Evolutionary conservation across 2,888 invertebrate species (phyloP).

Genomic region (Cerceris rybyensis): DNA sequence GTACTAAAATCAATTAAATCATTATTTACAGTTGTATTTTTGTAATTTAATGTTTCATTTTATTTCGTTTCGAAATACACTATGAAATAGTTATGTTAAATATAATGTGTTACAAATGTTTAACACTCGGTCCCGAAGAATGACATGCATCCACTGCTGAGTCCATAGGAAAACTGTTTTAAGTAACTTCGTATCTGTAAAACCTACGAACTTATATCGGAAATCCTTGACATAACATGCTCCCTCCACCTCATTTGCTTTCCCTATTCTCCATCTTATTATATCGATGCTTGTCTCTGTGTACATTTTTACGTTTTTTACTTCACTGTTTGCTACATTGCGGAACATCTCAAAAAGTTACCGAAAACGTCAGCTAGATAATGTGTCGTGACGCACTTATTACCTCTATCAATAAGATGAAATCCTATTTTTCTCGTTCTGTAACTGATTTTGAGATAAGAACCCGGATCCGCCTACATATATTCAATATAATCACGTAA

Average conservation of each 20-base stretch:
- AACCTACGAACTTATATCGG: conserved; percentile 61
- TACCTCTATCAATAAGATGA: neutral
- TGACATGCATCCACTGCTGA: conserved; percentile 14
- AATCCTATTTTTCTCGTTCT: conserved; percentile 1
- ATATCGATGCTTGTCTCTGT: conserved; percentile 13
- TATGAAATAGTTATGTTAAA: neutral
- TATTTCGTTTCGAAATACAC: neutral
- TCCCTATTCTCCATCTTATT: conserved; percentile 28
- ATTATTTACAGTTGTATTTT: neutral
- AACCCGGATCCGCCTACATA: neutral
- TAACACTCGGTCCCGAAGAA: neutral
- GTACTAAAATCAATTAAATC: neutral
- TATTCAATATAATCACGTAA: neutral
- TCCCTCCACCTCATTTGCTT: conserved; percentile 56
- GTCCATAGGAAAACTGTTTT: conserved; percentile 59
- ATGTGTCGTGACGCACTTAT: neutral
- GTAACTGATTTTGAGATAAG: neutral
- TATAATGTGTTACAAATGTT: neutral
- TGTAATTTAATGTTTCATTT: neutral
- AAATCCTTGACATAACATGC: conserved; percentile 64
- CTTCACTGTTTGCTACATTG: conserved; percentile 19
- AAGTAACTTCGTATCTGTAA: conserved; percentile 54
- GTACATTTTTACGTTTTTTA: conserved; percentile 27
- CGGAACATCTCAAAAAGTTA: conserved; percentile 1
- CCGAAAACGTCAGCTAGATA: neutral